A percentile compares a stretch with the other conserved stretches of the same genome.
Evolutionary conservation across 2,113 vertebrate species (phyloP).

Genomic region (Gallinago jamesoni): DNA sequence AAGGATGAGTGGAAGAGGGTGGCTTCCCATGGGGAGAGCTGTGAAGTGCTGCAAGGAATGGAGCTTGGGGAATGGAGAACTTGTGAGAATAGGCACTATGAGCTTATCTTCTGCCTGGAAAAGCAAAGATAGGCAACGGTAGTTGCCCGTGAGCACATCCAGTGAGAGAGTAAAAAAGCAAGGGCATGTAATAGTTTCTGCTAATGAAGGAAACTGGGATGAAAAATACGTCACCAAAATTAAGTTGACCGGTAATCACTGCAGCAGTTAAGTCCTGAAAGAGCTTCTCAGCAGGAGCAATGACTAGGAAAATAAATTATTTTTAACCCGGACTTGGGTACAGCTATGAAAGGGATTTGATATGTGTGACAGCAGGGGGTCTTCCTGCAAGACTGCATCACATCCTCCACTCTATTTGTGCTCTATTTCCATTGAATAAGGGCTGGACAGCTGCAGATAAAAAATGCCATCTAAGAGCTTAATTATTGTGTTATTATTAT

Average conservation of each 20-base stretch:
- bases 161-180: background rate
- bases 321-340: background rate
- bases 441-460: background rate
- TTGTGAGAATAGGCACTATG: background rate
- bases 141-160: background rate
- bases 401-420: background rate
- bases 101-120: background rate
- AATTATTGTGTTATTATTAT: background rate
- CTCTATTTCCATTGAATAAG: background rate
- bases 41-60: background rate
- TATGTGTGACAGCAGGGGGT: background rate
- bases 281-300: background rate
- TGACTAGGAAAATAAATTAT: background rate
- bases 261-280: background rate
- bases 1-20: background rate
- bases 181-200: background rate
- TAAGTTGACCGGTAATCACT: background rate
- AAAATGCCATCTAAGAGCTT: background rate
- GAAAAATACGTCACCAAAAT: background rate
- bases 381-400: background rate
- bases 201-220: background rate
- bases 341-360: background rate
- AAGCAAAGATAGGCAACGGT: background rate
- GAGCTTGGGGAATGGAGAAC: background rate
- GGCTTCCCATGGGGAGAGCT: background rate